Conservation (phyloP, 1,140 invertebrate genomes). For the Medauroidea extradentata region DNA sequence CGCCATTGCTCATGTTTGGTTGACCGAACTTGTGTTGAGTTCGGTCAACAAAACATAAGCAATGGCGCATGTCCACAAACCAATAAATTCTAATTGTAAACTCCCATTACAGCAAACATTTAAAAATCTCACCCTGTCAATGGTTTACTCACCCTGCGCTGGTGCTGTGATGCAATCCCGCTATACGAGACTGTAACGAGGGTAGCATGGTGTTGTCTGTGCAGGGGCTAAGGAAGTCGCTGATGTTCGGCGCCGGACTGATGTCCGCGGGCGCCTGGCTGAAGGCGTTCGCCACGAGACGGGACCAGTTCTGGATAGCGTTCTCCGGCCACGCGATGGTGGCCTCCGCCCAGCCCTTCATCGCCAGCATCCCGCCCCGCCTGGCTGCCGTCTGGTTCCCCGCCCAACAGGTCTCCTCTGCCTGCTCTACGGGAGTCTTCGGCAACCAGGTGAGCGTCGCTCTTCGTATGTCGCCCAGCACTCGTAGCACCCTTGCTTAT, state of each 20-base stretch:
- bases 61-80: too few species aligned
- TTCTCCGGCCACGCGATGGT: conserved; percentile 56
- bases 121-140: too few species aligned
- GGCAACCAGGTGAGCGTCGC: conserved; percentile 56
- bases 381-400: conserved; percentile 65
- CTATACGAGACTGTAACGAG: neutral
- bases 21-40: too few species aligned
- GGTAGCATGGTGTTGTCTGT: neutral
- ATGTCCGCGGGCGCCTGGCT: conserved; percentile 54
- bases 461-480: neutral
- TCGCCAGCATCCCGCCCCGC: conserved; percentile 57
- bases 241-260: neutral
- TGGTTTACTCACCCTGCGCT: too few species aligned
- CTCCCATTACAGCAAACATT: too few species aligned
- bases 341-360: conserved; percentile 59
- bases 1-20: too few species aligned
- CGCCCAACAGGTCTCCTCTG: conserved; percentile 55
- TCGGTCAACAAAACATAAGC: too few species aligned
- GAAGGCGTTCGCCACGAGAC: conserved; percentile 49
- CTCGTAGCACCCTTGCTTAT: too few species aligned
- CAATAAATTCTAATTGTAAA: too few species aligned
- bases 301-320: conserved; percentile 48
- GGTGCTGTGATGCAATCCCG: neutral
- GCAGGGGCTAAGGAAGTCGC: neutral
- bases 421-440: conserved; percentile 62